Evolutionary conservation across 53 echinoderm and acorn worm genomes (phyloP), one percentile per base, ranked within the genome.

Genomic region (Astropecten irregularis): DNA sequence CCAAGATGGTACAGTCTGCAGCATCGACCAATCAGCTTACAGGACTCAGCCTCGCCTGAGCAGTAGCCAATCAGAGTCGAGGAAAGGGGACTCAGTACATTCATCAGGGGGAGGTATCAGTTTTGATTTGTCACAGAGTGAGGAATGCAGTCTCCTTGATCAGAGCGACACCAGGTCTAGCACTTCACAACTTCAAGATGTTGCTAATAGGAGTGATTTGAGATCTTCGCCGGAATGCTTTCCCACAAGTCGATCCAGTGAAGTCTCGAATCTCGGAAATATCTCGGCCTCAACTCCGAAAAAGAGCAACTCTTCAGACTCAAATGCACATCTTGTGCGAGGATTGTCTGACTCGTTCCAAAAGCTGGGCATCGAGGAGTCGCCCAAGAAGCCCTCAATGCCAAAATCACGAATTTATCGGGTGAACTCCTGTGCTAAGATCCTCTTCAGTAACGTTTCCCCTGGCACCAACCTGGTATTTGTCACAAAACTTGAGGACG

Each of bases 281-380:
- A 46, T 79, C 18, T 79, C 79, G 37, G 62, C 79, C 19, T 79
- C 79, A 31, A 88, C 88, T 32, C 88, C 88, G 11, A 82, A 82
- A 27, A 88, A 55, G 56, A 53, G 33, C 40, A 22, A 63, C 53
- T 52, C 54, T 15, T 13, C 0, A 6, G 29, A 51, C 36, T n/a
- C n/a, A n/a, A n/a, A n/a, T n/a, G n/a, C n/a, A n/a, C n/a, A n/a
- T n/a, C 30, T 31, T 0, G 25, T 79, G 11, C 61, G 62, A 47
- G 61, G 61, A 8, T 32, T 79, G n/a, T 79, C 79, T 8, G 32
- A 79, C 23, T 79, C 79, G 19, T 32, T 79, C 30, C 60, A 60
- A 62, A 62, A 62, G 25, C 56, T 79, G 18, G 32, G 33, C 34
- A 29, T 79, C 30, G 62, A 34, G 19, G 27, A 28, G 32, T 79